Evolutionary conservation across 1,140 invertebrate genomes (phyloP).

Genomic region (Eciton burchellii): DNA sequence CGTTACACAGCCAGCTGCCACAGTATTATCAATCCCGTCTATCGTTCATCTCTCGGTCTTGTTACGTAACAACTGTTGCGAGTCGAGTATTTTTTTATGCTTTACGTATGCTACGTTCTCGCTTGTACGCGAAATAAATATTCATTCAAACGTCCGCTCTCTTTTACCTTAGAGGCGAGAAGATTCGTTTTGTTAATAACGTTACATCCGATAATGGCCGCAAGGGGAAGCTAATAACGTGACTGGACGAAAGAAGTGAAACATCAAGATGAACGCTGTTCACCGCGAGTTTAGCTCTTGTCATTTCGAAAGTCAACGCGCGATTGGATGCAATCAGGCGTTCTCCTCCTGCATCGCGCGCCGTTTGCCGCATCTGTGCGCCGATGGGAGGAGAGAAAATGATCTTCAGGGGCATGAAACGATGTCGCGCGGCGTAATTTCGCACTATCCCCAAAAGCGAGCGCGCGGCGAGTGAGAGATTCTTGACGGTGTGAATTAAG

Average conservation of each 20-base stretch:
- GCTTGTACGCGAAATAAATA: too few species aligned
- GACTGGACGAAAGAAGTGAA: not conserved
- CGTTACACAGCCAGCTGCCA: not conserved
- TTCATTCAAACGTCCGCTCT: too few species aligned
- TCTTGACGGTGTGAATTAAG: constrained; percentile 23
- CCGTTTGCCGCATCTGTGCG: not conserved
- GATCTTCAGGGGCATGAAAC: constrained; percentile 47
- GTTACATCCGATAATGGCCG: not conserved
- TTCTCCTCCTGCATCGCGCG: not conserved
- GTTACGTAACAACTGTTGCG: not conserved
- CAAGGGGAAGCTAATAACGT: not conserved
- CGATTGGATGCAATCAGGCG: not conserved
- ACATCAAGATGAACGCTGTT: not conserved
- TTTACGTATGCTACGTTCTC: too few species aligned
- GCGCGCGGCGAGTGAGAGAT: constrained; percentile 39
- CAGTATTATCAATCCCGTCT: not conserved
- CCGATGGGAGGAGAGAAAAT: constrained; percentile 27
- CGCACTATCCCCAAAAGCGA: constrained; percentile 1
- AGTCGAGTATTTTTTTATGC: too few species aligned
- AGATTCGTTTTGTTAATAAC: not conserved
- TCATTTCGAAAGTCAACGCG: not conserved
- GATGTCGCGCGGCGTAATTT: constrained; percentile 42
- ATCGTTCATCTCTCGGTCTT: not conserved
- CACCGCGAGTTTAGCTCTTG: not conserved
- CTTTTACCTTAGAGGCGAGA: too few species aligned